These are phyloP conservation scores for Ptychoptera contaminata DNA, from an alignment of 2,888 invertebrate genomes.

Conservation along the genomic window DNA sequence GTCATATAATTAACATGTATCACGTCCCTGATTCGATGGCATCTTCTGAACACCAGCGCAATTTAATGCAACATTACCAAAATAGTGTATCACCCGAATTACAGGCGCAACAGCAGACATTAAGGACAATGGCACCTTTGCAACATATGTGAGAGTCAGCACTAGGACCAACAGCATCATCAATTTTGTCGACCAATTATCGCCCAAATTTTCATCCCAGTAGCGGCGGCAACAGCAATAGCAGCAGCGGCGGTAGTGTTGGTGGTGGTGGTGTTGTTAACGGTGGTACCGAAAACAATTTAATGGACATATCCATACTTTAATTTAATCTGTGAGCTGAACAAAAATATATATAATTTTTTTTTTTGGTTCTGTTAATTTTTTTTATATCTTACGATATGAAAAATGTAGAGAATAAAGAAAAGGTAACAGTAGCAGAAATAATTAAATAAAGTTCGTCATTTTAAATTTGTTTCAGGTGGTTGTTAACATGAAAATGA, in stretches of 20 bases:
- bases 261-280: conserved; percentile 4
- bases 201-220: conserved; percentile 5
- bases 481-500: too few relatives aligned
- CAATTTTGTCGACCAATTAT: conserved; percentile 1
- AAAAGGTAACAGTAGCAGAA: too few relatives aligned
- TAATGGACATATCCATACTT: conserved; percentile 6
- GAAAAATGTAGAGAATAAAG: background rate
- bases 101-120: conserved; percentile 28
- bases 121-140: conserved; percentile 31
- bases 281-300: conserved; percentile 5
- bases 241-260: conserved; percentile 4
- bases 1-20: conserved; percentile 51
- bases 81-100: conserved; percentile 26
- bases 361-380: background rate
- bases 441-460: too few relatives aligned
- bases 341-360: background rate
- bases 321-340: background rate
- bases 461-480: too few relatives aligned
- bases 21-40: conserved; percentile 46
- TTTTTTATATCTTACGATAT: background rate
- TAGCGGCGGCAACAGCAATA: conserved; percentile 12
- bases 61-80: conserved; percentile 28
- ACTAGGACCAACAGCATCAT: conserved; percentile 10
- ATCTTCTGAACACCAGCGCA: conserved; percentile 33
- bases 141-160: conserved; percentile 32